phyloP scores from a whole-genome alignment of 2,888 invertebrate genomes.

The Caenorhabditis angaria region DNA sequence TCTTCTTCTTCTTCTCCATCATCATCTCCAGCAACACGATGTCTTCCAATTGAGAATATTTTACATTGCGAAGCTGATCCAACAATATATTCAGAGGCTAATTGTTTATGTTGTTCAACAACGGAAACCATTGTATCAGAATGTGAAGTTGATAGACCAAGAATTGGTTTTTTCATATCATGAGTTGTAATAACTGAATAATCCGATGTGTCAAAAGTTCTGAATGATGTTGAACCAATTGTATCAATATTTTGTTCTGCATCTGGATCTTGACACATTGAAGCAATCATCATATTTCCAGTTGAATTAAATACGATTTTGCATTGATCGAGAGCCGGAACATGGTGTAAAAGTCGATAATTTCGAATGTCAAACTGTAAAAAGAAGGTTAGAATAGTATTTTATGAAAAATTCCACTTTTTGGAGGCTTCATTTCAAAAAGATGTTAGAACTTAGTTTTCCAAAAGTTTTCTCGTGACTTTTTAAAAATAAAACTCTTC shows the following conservation, averaged over 20 bases:
- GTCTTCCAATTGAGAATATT: constrained; percentile 77
- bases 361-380: constrained; percentile 91
- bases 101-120: constrained; percentile 78
- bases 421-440: too few species aligned
- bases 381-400: too few species aligned
- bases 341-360: constrained; percentile 90
- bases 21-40: constrained; percentile 77
- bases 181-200: constrained; percentile 85
- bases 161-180: constrained; percentile 89
- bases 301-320: constrained; percentile 87
- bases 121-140: constrained; percentile 88
- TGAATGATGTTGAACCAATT: constrained; percentile 76
- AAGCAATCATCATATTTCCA: constrained; percentile 74
- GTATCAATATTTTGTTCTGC: constrained; percentile 14
- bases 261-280: constrained; percentile 12
- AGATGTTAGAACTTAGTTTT: background rate
- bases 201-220: constrained; percentile 91
- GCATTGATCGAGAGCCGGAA: constrained; percentile 90
- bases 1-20: constrained; percentile 88
- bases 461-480: background rate
- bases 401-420: too few species aligned
- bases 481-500: too few species aligned
- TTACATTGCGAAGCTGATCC: constrained; percentile 23
- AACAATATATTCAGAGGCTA: constrained; percentile 12
- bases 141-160: constrained; percentile 84